Evolutionary conservation across 2,888 invertebrate genomes (phyloP).

Genomic region (Macrophya alboannulata): DNA sequence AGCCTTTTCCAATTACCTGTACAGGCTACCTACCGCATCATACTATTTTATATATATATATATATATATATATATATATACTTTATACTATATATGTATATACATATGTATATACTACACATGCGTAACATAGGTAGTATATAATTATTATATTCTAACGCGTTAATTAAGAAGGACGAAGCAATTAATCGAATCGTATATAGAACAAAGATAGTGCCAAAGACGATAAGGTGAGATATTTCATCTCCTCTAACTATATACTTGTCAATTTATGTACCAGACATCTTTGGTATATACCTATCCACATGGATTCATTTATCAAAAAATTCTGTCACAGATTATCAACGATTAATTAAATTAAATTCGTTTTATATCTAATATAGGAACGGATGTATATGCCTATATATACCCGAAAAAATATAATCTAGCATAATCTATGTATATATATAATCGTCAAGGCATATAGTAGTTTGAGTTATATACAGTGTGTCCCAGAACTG

Average conservation of each 20-base stretch:
- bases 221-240: not conserved
- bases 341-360: not conserved
- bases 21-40: not conserved
- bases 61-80: no score
- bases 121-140: not conserved
- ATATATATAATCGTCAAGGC: no score
- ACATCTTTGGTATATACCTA: no score
- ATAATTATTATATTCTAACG: not conserved
- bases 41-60: no score
- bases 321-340: not conserved
- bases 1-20: slow-evolving; percentile 37
- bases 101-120: no score
- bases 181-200: not conserved
- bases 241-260: not conserved
- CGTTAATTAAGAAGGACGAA: slow-evolving; percentile 45
- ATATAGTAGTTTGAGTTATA: no score
- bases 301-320: not conserved
- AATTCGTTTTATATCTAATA: not conserved
- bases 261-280: not conserved
- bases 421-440: no score
- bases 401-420: no score
- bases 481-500: no score
- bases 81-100: no score
- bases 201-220: not conserved
- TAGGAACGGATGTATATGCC: no score